Evolutionary conservation across 2,113 vertebrate genomes (phyloP).

Genomic region (Rhizomys pruinosus): DNA sequence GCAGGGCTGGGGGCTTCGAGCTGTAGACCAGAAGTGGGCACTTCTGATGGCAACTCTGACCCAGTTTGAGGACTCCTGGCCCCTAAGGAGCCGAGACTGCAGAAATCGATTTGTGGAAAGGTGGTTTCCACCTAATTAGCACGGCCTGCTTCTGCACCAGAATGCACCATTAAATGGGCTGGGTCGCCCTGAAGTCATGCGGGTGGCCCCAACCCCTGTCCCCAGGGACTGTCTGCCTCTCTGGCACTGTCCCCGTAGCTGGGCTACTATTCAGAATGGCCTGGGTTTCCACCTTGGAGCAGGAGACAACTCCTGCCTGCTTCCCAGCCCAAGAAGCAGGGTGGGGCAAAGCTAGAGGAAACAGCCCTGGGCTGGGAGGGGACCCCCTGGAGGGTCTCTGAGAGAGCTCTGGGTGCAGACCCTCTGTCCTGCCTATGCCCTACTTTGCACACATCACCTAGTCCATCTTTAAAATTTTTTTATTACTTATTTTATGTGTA

Average conservation of each 20-base stretch:
- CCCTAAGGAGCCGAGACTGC: constrained; percentile 62
- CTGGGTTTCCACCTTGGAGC: neutral
- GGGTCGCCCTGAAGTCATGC: constrained; percentile 78
- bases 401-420: neutral
- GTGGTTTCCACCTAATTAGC: constrained; percentile 83
- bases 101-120: constrained; percentile 74
- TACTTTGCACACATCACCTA: neutral
- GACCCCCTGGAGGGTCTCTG: neutral
- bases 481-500: no score
- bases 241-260: constrained; percentile 62
- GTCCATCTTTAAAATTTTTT: no score
- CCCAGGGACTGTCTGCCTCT: constrained; percentile 12
- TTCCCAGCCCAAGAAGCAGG: neutral
- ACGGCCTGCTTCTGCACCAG: constrained; percentile 75
- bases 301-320: neutral
- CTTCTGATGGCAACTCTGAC: constrained; percentile 38
- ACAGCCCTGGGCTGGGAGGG: neutral
- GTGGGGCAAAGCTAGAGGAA: neutral
- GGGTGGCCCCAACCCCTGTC: neutral
- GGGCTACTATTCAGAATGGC: constrained; percentile 16
- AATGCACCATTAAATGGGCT: constrained; percentile 69
- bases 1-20: neutral
- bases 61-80: constrained; percentile 76
- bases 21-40: neutral
- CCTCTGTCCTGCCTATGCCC: neutral